Evolutionary conservation across 2,888 invertebrate genomes (phyloP), one percentile per base, ranked within the genome.

Genomic region (Volucella zonaria): DNA sequence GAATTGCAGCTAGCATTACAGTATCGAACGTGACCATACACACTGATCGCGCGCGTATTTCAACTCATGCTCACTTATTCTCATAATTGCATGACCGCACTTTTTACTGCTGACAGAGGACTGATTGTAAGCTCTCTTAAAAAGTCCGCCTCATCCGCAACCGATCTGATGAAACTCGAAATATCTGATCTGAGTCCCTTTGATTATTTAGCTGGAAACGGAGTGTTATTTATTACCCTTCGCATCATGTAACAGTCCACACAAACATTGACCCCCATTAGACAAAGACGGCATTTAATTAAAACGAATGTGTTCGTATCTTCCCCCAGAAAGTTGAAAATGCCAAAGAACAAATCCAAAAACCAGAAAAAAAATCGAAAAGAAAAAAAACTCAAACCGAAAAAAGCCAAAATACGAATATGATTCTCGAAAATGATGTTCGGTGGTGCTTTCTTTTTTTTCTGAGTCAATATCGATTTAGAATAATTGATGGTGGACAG

Each of bases 401-500:
- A 14, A 47, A 23, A 14, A 43, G 18, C 52, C 45, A 15, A 40
- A 58, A 58, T 38, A 14, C 40, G 4, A 11, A 23, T 10, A 11
- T 18, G 11, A n/a, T 61, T 52, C 3, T 68, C 6, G 12, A 6
- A 38, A 54, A n/a, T 47, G 14, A 23, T 74, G 23, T 67, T 61
- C 54, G 58, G 47, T 70, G 68, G 10, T 43, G 10, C 12, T 43
- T 49, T 49, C 49, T 49, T 51, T 31, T 56, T 23, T 52, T 51
- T 62, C 52, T 38, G 14, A 56, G 74, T 56, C 70, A 52, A 75
- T 70, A 81, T 76, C 81, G 81, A 81, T 81, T 81, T 64, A 66
- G 59, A 66, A 79, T 61, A 81, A 76, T 73, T 61, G 67, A 71
- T 67, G 73, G 59, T 67, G 73, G 73, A 66, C 62, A 49, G 77